phyloP scores from a whole-genome alignment of 2,113 vertebrate species.

The Apteryx owenii region DNA sequence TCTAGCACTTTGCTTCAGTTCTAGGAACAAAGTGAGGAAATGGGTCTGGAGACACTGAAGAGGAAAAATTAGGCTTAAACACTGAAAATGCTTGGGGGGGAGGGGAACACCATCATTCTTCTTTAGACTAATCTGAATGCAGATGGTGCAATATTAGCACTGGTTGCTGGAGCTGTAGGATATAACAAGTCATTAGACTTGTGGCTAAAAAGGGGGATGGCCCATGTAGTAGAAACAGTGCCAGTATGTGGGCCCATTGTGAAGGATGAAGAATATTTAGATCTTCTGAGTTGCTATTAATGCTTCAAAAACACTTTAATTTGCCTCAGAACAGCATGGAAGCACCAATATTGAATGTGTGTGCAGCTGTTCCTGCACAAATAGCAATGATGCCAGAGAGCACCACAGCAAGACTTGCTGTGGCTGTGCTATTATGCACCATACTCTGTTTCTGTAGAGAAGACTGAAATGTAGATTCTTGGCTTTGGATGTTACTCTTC shows the following conservation, averaged over 20 bases:
- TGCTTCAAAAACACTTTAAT: neutral
- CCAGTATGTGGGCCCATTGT: rapidly evolving
- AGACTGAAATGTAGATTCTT: neutral
- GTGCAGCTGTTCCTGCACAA: neutral
- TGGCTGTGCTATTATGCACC: neutral
- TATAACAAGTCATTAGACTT: neutral
- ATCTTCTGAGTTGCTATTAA: neutral
- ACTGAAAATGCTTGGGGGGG: neutral
- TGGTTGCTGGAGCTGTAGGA: neutral
- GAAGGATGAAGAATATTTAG: neutral
- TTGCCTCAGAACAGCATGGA: neutral
- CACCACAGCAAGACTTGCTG: neutral
- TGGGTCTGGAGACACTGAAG: neutral
- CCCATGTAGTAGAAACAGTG: neutral
- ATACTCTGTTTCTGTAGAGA: neutral
- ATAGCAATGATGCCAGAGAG: neutral
- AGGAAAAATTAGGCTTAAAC: neutral
- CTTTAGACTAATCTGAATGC: neutral
- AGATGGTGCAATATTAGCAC: neutral
- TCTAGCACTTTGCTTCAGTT: neutral
- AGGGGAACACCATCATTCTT: neutral
- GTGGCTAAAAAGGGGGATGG: neutral
- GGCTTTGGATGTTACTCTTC: neutral
- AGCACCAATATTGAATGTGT: neutral
- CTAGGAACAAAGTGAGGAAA: neutral